Evolutionary conservation across 2,113 vertebrate genomes (phyloP).

Genomic region (Morone chrysops): DNA sequence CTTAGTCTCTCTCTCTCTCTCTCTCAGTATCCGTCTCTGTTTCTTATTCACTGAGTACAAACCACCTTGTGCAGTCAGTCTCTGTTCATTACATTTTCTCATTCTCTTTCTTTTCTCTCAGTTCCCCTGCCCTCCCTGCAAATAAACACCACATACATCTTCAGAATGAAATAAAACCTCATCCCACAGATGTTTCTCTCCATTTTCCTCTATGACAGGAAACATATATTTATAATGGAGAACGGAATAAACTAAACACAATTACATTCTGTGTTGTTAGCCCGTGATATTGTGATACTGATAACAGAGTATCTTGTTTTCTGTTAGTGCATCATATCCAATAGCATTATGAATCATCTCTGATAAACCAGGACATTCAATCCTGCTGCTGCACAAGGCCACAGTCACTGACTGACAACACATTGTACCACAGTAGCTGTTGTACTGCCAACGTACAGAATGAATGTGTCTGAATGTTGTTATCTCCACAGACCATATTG

Average conservation of each 20-base stretch:
- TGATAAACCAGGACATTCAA: constrained; percentile 73
- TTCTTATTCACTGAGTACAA: constrained; percentile 30
- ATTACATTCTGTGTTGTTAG: constrained; percentile 72
- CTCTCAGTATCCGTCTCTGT: constrained; percentile 32
- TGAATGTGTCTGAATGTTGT: constrained; percentile 67
- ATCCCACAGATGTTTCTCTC: constrained; percentile 40
- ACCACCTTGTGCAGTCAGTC: constrained; percentile 18
- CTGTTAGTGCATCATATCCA: constrained; percentile 70
- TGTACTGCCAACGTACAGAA: constrained; percentile 55
- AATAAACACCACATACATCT: constrained; percentile 47
- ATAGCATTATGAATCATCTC: constrained; percentile 74
- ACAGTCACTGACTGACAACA: constrained; percentile 51
- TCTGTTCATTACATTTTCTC: constrained; percentile 11
- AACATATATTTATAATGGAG: constrained; percentile 67
- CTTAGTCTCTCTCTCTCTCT: neutral
- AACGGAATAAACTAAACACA: constrained; percentile 65
- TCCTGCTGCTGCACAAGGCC: constrained; percentile 46
- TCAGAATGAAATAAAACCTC: constrained; percentile 56
- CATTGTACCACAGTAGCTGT: constrained; percentile 40
- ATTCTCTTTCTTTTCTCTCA: constrained; percentile 15
- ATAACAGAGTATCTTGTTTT: constrained; percentile 77
- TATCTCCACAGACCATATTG: constrained; percentile 77
- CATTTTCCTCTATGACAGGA: constrained; percentile 60
- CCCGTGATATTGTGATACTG: constrained; percentile 70
- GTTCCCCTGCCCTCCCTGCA: neutral